Conservation (phyloP, 2,797 vertebrate species). For the Karalla daura region DNA sequence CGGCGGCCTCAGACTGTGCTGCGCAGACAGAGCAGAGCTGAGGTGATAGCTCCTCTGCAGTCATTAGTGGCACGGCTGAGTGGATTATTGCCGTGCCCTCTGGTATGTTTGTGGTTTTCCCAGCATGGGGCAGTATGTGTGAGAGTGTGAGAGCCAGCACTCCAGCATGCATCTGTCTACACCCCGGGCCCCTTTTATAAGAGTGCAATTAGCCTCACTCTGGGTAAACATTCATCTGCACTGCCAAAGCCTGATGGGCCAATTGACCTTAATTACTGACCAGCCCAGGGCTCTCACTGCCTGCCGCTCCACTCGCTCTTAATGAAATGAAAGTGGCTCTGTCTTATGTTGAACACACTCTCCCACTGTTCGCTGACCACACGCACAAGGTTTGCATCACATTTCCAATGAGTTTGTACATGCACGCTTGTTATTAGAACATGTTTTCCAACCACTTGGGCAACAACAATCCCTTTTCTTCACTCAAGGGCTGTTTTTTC, state of each 20-base stretch:
- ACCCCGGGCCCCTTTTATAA: slow-evolving; percentile 78
- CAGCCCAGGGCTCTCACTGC: slow-evolving; percentile 69
- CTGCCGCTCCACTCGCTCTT: slow-evolving; percentile 55
- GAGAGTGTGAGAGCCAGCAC: slow-evolving; percentile 72
- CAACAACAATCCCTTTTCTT: slow-evolving; percentile 61
- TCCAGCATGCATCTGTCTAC: slow-evolving; percentile 72
- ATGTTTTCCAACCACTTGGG: slow-evolving; percentile 54
- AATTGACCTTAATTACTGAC: slow-evolving; percentile 84
- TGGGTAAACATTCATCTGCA: slow-evolving; percentile 83
- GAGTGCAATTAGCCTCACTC: slow-evolving; percentile 81
- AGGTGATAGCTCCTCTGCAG: slow-evolving; percentile 66
- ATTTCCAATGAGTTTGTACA: slow-evolving; percentile 39
- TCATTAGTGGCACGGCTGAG: slow-evolving; percentile 73
- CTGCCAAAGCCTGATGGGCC: slow-evolving; percentile 80
- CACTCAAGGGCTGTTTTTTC: slow-evolving; percentile 65
- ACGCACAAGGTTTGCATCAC: slow-evolving; percentile 47
- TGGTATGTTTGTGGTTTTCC: slow-evolving; percentile 81
- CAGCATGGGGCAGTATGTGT: slow-evolving; percentile 74
- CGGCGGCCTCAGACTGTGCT: slow-evolving; percentile 36
- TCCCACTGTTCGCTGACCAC: slow-evolving; percentile 63
- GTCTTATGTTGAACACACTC: slow-evolving; percentile 65
- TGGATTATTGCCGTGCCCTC: slow-evolving; percentile 74
- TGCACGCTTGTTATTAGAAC: slow-evolving; percentile 45
- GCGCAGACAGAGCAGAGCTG: slow-evolving; percentile 51
- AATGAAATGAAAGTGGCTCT: slow-evolving; percentile 78